These are phyloP conservation scores for Perca flavescens DNA, from an alignment of 2,113 vertebrate species.

Conservation along the genomic window DNA sequence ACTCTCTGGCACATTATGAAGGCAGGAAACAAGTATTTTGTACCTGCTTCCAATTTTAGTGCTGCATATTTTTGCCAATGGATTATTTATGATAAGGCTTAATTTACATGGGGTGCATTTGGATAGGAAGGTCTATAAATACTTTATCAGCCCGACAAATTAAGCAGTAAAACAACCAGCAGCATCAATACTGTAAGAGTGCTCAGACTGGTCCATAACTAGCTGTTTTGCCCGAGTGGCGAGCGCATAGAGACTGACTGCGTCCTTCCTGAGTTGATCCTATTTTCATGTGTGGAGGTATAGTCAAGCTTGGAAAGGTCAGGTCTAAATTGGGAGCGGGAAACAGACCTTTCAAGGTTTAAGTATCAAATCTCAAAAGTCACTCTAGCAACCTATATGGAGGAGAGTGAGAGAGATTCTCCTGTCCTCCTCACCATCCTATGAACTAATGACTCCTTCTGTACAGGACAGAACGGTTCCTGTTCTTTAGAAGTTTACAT, in stretches of 20 bases:
- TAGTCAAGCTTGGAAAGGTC: slow-evolving; percentile 69
- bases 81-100: slow-evolving; percentile 63
- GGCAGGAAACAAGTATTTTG: slow-evolving; percentile 52
- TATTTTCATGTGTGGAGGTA: slow-evolving; percentile 48
- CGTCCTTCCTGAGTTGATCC: slow-evolving; percentile 37
- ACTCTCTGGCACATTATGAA: slow-evolving; percentile 32
- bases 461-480: not conserved
- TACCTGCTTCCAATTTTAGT: slow-evolving; percentile 59
- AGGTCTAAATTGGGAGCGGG: slow-evolving; percentile 72
- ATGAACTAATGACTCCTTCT: slow-evolving; percentile 53
- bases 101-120: slow-evolving; percentile 61
- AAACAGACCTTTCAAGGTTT: slow-evolving; percentile 68
- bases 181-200: slow-evolving; percentile 36
- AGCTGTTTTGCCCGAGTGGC: slow-evolving; percentile 20
- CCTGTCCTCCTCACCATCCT: slow-evolving; percentile 38
- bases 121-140: slow-evolving; percentile 59
- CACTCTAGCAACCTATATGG: slow-evolving; percentile 50
- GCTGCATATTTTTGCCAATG: slow-evolving; percentile 20
- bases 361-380: slow-evolving; percentile 75
- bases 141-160: slow-evolving; percentile 56
- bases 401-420: slow-evolving; percentile 39
- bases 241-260: slow-evolving; percentile 39
- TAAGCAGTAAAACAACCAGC: slow-evolving; percentile 49
- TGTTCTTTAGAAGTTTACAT: slow-evolving; percentile 32
- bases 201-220: slow-evolving; percentile 3